These are phyloP conservation scores for Ectemnius cavifrons DNA, from an alignment of 2,888 invertebrate species.

Conservation along the genomic window DNA sequence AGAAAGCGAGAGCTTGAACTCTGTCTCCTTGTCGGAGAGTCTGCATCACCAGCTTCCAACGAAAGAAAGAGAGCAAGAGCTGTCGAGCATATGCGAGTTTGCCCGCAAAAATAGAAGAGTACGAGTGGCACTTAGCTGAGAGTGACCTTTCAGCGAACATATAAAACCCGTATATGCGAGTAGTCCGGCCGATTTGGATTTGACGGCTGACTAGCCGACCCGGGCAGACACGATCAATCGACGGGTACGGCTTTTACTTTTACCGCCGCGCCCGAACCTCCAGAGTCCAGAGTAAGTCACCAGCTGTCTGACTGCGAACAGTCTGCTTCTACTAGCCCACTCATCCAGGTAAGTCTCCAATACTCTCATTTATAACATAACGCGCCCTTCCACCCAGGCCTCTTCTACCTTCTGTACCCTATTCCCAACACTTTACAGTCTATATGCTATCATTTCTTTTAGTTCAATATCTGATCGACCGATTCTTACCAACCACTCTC, in stretches of 20 bases:
- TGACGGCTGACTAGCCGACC: conserved; percentile 35
- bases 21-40: background rate
- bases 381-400: too few relatives aligned
- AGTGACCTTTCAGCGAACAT: conserved; percentile 50
- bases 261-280: background rate
- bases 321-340: background rate
- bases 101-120: conserved; percentile 64
- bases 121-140: conserved; percentile 43
- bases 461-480: too few relatives aligned
- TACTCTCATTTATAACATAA: too few relatives aligned
- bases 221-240: conserved; percentile 31
- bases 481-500: too few relatives aligned
- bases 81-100: conserved; percentile 21
- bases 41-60: conserved; percentile 17
- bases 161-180: conserved; percentile 55
- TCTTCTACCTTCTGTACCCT: too few relatives aligned
- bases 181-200: conserved; percentile 43
- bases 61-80: conserved; percentile 3
- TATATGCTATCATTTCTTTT: too few relatives aligned
- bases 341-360: background rate
- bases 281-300: conserved; percentile 19
- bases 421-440: too few relatives aligned
- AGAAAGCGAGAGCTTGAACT: background rate
- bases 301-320: background rate
- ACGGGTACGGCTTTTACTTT: conserved; percentile 49